Percentiles rank a stretch among this genome's conserved stretches.
These are phyloP conservation scores for Tachycineta bicolor DNA, from an alignment of 2,113 vertebrate species.

Conservation along the genomic window DNA sequence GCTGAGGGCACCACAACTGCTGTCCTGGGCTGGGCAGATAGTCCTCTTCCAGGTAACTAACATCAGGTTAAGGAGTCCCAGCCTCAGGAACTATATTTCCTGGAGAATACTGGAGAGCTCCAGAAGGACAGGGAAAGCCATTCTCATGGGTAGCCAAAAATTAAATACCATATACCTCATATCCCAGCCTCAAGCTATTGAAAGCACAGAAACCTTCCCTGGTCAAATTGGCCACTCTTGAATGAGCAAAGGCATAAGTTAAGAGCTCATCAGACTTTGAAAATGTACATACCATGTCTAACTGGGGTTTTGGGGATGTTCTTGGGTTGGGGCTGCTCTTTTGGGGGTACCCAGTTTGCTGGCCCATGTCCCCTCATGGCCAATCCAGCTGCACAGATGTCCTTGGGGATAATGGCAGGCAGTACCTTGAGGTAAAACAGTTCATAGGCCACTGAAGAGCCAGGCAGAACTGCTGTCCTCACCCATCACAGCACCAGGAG, in stretches of 20 bases:
- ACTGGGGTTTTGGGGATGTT: background rate
- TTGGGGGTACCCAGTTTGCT: too few relatives aligned
- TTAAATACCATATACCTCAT: background rate
- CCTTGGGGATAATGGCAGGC: background rate
- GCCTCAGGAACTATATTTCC: background rate
- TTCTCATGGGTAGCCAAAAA: background rate
- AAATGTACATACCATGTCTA: background rate
- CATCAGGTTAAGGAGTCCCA: background rate
- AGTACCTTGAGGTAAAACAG: background rate
- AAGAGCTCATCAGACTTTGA: background rate
- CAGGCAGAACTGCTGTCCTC: background rate
- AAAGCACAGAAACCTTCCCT: background rate
- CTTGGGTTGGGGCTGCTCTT: too few relatives aligned
- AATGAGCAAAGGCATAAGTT: background rate
- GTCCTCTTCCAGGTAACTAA: background rate
- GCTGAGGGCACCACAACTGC: background rate
- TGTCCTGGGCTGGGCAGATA: background rate
- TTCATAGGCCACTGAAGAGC: rapidly evolving
- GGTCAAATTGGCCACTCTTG: background rate
- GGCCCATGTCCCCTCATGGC: rapidly evolving
- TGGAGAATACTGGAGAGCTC: background rate
- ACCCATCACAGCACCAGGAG: background rate
- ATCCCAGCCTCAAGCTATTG: background rate
- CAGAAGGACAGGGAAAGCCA: background rate
- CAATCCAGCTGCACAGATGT: background rate